A percentile compares a stretch with the other conserved stretches of the same genome.
These are phyloP conservation scores for Daktulosphaira vitifoliae DNA, from an alignment of 1,140 invertebrate genomes.

Conservation along the genomic window DNA sequence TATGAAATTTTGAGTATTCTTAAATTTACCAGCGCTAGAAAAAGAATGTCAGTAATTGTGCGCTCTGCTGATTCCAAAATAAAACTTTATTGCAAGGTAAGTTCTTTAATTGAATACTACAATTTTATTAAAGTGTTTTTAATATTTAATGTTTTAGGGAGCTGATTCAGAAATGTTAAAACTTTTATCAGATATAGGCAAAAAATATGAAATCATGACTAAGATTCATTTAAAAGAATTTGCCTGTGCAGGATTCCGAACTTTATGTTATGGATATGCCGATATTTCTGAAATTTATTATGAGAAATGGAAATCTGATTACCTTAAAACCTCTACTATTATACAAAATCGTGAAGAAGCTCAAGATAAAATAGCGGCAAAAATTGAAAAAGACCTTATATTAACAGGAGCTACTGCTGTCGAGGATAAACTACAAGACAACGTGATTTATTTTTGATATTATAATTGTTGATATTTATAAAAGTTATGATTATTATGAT, in stretches of 20 bases:
- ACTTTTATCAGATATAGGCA: neutral
- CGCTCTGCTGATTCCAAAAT: neutral
- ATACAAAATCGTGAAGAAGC: neutral
- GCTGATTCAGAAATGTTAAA: conserved; percentile 17
- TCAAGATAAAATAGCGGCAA: conserved; percentile 2
- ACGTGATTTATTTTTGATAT: conserved; percentile 42
- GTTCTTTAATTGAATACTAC: neutral
- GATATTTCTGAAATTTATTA: conserved; percentile 3
- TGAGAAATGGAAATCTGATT: conserved; percentile 30
- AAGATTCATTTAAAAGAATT: conserved; percentile 19
- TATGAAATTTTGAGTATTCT: conserved; percentile 88
- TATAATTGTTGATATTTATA: no score
- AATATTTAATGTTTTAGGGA: neutral
- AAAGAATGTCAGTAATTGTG: conserved; percentile 28
- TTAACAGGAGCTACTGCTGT: conserved; percentile 72
- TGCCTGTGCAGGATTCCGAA: conserved; percentile 7
- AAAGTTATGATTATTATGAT: no score
- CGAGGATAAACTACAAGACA: conserved; percentile 74
- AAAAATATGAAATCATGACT: neutral
- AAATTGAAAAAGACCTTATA: conserved; percentile 54
- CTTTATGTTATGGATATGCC: conserved; percentile 17
- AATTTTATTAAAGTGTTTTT: no score
- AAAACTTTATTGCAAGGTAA: conserved; percentile 22
- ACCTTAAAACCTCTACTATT: conserved; percentile 36
- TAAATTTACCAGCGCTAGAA: conserved; percentile 16